phyloP scores from a whole-genome alignment of 2,888 invertebrate genomes.

The Carterocephalus palaemon region DNA sequence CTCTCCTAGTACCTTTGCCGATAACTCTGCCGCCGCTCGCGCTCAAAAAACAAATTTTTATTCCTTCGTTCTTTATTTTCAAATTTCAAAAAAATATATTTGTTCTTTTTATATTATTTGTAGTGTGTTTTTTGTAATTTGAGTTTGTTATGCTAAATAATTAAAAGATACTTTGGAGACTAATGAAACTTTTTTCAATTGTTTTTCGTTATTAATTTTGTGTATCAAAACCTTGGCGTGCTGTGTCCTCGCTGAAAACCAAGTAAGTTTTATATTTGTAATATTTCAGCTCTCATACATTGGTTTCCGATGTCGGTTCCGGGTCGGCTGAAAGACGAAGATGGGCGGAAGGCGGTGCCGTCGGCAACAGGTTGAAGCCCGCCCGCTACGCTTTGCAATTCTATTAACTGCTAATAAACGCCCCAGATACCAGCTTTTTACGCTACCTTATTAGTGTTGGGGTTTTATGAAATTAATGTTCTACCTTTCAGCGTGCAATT shows the following conservation, averaged over 20 bases:
- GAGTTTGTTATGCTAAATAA: slow-evolving; percentile 40
- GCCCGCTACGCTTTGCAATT: slow-evolving; percentile 56
- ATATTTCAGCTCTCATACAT: slow-evolving; percentile 23
- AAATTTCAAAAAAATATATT: slow-evolving; percentile 39
- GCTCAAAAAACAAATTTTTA: slow-evolving; percentile 46
- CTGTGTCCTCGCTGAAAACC: slow-evolving; percentile 25
- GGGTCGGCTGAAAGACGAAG: slow-evolving; percentile 31
- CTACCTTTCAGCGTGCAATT: slow-evolving; percentile 26
- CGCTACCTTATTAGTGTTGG: slow-evolving; percentile 53
- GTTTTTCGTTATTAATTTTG: slow-evolving; percentile 60
- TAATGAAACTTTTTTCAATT: slow-evolving; percentile 40
- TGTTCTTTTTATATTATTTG: slow-evolving; percentile 48
- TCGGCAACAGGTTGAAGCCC: slow-evolving; percentile 70
- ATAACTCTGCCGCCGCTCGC: slow-evolving; percentile 68
- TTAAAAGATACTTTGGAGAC: slow-evolving; percentile 27
- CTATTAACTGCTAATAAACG: slow-evolving; percentile 68
- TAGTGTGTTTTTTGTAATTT: slow-evolving; percentile 54
- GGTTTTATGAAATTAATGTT: slow-evolving; percentile 58
- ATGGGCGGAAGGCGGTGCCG: slow-evolving; percentile 77
- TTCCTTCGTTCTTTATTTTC: slow-evolving; percentile 56
- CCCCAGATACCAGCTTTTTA: slow-evolving; percentile 52
- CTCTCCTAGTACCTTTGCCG: slow-evolving; percentile 44
- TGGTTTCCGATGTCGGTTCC: slow-evolving; percentile 21
- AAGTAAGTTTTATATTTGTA: slow-evolving; percentile 27
- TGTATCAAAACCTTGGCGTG: slow-evolving; percentile 43